Evolutionary conservation across 2,113 vertebrate genomes (phyloP).

Genomic region (Cisticola juncidis): DNA sequence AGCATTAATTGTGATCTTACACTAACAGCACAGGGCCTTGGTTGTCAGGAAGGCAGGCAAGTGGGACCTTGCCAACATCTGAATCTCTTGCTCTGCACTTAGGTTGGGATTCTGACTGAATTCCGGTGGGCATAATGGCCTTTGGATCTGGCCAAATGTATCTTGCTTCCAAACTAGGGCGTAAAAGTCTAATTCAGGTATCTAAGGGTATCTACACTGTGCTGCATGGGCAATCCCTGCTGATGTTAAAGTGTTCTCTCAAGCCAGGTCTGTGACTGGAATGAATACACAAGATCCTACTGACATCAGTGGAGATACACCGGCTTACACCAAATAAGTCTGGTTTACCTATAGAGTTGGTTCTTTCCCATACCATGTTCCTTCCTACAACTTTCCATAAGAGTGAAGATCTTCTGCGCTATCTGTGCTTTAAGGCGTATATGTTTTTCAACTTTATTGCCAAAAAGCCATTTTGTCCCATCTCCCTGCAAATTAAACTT

Average conservation of each 20-base stretch:
- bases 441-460: neutral
- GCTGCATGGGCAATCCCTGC: neutral
- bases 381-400: neutral
- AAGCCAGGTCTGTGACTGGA: neutral
- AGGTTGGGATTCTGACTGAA: neutral
- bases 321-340: neutral
- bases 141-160: neutral
- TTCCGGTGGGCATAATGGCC: neutral
- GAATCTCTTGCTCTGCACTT: neutral
- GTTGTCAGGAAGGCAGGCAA: neutral
- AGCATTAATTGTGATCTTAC: neutral
- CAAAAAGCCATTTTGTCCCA: neutral
- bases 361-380: neutral
- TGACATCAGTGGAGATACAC: neutral
- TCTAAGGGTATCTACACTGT: neutral
- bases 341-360: neutral
- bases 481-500: slow-evolving; percentile 9
- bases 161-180: neutral
- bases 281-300: neutral
- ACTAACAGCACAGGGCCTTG: neutral
- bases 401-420: neutral
- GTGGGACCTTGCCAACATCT: neutral
- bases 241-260: neutral
- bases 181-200: neutral
- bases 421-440: neutral